A percentile compares a stretch with the other conserved stretches of the same genome.
Evolutionary conservation across 2,113 vertebrate genomes (phyloP).

Genomic region (Jacana jacana): DNA sequence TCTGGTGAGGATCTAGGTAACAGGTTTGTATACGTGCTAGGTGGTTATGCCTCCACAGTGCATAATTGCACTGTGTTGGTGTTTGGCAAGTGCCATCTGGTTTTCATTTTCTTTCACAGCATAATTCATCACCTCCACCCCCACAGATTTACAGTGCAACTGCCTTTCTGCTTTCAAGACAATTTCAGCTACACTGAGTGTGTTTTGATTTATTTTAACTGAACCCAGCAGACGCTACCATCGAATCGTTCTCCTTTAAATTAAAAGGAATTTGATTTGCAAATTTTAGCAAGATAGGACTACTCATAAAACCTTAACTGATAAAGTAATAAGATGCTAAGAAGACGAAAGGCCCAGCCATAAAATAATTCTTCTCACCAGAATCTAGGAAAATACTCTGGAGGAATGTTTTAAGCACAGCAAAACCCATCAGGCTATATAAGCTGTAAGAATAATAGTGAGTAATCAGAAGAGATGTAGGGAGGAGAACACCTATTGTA

Average conservation of each 20-base stretch:
- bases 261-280: slow-evolving; percentile 12
- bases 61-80: slow-evolving; percentile 4
- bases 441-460: neutral
- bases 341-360: neutral
- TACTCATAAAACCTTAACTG: slow-evolving; percentile 5
- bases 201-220: slow-evolving; percentile 38
- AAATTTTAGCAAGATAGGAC: slow-evolving; percentile 18
- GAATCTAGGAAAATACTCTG: neutral
- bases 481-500: neutral
- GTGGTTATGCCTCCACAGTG: slow-evolving; percentile 27
- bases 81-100: slow-evolving; percentile 75
- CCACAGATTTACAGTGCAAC: slow-evolving; percentile 16
- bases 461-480: neutral
- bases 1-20: slow-evolving; percentile 32
- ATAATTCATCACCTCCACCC: slow-evolving; percentile 48
- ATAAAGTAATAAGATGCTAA: neutral
- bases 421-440: neutral
- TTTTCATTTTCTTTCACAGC: slow-evolving; percentile 52
- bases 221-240: neutral
- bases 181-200: neutral
- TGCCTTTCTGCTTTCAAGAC: slow-evolving; percentile 23
- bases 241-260: neutral
- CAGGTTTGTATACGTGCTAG: slow-evolving; percentile 6
- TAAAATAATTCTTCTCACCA: neutral
- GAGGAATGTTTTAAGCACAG: neutral